Conservation (phyloP, 1,140 invertebrate species). For the Tribolium castaneum region DNA sequence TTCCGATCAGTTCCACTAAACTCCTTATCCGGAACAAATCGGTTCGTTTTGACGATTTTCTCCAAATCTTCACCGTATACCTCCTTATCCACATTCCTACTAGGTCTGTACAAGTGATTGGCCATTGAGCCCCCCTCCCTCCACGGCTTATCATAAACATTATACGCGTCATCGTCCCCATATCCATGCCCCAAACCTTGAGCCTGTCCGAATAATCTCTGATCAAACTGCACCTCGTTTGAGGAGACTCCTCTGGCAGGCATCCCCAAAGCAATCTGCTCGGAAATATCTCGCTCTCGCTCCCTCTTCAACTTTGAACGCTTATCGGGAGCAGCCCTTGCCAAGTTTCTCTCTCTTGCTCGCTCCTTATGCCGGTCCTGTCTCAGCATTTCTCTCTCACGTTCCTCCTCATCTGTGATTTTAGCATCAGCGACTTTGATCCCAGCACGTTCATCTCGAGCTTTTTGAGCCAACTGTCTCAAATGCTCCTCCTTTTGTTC, state of each 20-base stretch:
- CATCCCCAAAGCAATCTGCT: conserved; percentile 97
- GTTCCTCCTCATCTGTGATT: conserved; percentile 74
- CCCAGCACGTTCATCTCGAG: conserved; percentile 93
- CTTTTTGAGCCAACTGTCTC: conserved; percentile 92
- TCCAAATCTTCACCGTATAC: conserved; percentile 86
- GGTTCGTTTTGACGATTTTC: conserved; percentile 87
- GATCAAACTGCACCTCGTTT: conserved; percentile 94
- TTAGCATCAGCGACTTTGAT: conserved; percentile 67
- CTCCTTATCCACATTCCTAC: conserved; percentile 90
- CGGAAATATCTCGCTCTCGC: conserved; percentile 96
- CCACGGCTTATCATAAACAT: conserved; percentile 98
- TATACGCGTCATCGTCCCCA: conserved; percentile 97
- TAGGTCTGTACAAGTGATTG: conserved; percentile 92
- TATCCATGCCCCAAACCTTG: conserved; percentile 95
- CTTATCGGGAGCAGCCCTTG: conserved; percentile 94
- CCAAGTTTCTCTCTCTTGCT: conserved; percentile 91
- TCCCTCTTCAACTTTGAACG: conserved; percentile 90
- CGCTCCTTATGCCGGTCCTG: conserved; percentile 92
- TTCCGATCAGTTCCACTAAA: conserved; percentile 90
- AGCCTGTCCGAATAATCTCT: conserved; percentile 93
- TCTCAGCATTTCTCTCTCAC: conserved; percentile 90
- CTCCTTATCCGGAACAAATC: conserved; percentile 96
- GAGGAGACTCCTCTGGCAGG: conserved; percentile 83
- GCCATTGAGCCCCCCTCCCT: conserved; percentile 84
- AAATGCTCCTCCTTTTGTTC: conserved; percentile 98